These are phyloP conservation scores for Prenolepis imparis DNA, from an alignment of 2,888 invertebrate species.

Conservation along the genomic window DNA sequence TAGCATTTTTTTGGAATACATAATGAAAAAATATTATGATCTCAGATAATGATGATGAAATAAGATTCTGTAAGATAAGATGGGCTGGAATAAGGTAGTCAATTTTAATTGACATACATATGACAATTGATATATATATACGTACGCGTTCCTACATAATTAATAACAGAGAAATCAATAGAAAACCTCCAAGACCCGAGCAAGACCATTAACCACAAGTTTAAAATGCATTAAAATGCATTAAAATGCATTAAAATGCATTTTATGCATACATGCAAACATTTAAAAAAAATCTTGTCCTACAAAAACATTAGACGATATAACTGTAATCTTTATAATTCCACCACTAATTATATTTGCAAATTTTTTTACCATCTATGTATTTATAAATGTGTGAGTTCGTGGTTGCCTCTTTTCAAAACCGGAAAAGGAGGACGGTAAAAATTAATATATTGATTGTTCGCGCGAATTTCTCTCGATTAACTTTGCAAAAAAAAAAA, in stretches of 20 bases:
- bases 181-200: background rate
- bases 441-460: constrained; percentile 9
- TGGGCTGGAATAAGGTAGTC: background rate
- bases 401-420: background rate
- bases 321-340: background rate
- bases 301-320: background rate
- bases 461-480: background rate
- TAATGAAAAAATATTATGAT: background rate
- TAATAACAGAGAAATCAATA: background rate
- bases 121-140: background rate
- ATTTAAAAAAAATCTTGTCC: background rate
- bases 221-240: background rate
- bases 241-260: too few relatives aligned
- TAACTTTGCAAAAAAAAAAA: background rate
- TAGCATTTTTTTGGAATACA: constrained; percentile 15
- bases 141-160: background rate
- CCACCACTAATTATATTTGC: background rate
- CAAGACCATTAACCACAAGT: background rate
- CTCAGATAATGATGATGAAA: background rate
- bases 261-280: background rate
- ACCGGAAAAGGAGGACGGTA: background rate
- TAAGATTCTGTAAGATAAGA: constrained; percentile 8
- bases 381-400: background rate
- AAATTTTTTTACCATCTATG: background rate
- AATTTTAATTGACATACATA: constrained; percentile 4